Percentiles rank a stretch among this genome's conserved stretches.
phyloP scores from a whole-genome alignment of 35 echinoderm and acorn worm genomes.

The Patiria miniata region DNA sequence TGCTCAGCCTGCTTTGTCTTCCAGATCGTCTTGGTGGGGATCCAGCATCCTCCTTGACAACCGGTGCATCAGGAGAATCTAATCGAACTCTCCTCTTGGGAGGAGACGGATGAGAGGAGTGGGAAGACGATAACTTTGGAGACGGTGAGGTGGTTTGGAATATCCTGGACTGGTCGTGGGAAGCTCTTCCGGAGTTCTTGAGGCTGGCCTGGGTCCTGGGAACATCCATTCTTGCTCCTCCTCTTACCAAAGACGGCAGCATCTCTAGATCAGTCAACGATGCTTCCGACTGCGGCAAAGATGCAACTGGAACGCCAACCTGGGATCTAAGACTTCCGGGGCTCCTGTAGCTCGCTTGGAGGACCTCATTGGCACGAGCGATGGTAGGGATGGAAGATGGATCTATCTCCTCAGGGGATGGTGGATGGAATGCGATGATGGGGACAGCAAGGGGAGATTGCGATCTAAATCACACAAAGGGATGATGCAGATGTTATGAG shows the following conservation, averaged over 20 bases:
- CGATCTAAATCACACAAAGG: background rate
- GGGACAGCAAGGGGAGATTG: background rate
- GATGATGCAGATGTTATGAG: background rate
- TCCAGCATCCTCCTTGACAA: background rate
- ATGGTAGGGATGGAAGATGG: constrained; percentile 5
- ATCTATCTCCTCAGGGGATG: constrained; percentile 14
- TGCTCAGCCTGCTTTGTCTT: background rate
- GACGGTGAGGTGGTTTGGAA: too few relatives aligned
- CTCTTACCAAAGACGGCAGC: too few relatives aligned
- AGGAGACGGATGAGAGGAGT: background rate
- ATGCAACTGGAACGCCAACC: too few relatives aligned
- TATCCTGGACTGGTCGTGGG: too few relatives aligned
- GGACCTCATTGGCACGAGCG: constrained; percentile 17
- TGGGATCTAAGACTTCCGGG: background rate
- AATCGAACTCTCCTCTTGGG: background rate
- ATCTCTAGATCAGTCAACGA: too few relatives aligned
- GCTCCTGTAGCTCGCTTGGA: constrained; percentile 7
- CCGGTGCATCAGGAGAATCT: background rate
- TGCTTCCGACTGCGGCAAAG: too few relatives aligned
- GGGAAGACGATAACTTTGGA: too few relatives aligned
- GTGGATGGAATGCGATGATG: constrained; percentile 15
- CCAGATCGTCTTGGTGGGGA: constrained; percentile 15
- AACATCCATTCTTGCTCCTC: too few relatives aligned
- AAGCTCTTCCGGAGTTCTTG: too few relatives aligned
- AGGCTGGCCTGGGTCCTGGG: too few relatives aligned